Evolutionary conservation across 2,797 vertebrate species (phyloP).

Genomic region (Phrynocephalus guinanensis): DNA sequence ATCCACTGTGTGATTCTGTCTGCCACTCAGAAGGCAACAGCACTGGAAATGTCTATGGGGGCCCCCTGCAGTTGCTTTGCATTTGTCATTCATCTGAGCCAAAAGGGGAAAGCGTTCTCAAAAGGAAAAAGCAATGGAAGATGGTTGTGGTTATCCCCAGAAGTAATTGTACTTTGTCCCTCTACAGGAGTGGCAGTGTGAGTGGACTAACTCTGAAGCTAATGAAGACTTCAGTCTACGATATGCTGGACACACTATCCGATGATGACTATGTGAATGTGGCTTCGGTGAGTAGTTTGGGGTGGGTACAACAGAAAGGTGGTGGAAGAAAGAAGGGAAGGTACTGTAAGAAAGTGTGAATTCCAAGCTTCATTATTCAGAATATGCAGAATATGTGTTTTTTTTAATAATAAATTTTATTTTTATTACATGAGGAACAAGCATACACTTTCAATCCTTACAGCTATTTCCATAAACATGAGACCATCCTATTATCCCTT

Average conservation of each 20-base stretch:
- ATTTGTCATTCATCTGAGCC: background rate
- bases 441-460: no score
- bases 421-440: no score
- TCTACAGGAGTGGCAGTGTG: slow-evolving; percentile 93
- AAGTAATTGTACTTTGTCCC: background rate
- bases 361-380: background rate
- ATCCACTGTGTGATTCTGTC: background rate
- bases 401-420: no score
- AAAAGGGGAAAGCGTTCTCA: background rate
- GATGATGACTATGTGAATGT: slow-evolving; percentile 98
- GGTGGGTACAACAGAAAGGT: background rate
- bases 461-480: no score
- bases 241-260: slow-evolving; percentile 97
- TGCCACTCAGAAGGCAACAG: background rate
- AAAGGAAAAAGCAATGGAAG: background rate
- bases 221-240: slow-evolving; percentile 95
- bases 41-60: background rate
- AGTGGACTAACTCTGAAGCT: slow-evolving; percentile 96
- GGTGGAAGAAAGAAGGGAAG: background rate
- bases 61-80: background rate
- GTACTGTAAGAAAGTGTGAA: background rate
- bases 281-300: slow-evolving; percentile 84
- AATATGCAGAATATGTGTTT: background rate
- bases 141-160: background rate
- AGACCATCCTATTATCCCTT: no score